Base-by-base conservation (phyloP, 2,113 vertebrate genomes). In the Malurus alboscapulatus region DNA sequence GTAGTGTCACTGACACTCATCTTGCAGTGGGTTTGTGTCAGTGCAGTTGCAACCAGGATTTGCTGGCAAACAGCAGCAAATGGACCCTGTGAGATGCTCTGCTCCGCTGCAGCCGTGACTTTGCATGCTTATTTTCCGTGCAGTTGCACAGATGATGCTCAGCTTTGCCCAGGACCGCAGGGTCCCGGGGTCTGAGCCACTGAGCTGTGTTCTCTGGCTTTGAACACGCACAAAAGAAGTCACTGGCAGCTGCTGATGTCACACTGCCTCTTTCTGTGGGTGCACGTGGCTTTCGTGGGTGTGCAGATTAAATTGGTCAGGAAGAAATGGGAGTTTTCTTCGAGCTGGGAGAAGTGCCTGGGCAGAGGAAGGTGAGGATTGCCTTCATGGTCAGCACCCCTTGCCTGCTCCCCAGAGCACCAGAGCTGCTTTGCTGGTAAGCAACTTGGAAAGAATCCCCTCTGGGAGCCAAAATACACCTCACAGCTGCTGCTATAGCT, bases 1-100 rank as follows among this genome's bases (percentile, higher is more conserved):
- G 51, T 22, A 2, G 22, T 1, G 13, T 44, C 0, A 0, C 32
- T 3, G 6, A 69, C 29, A 8, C 51, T 73, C 14, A 36, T 36
- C 67, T 48, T 29, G 29, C 34, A 6, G 27, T 17, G 57, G 51
- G 32, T 71, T 77, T 66, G 61, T 89, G 65, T 72, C 68, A 24
- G 12, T 67, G 5, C n/a, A 50, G 78, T 3, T 47, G 50, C 51
- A 65, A 87, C 19, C 38, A 87, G 72, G 76, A 80, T 77, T 76
- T 95, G 53, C 67, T 86, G 78, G 69, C 78, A 92, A 89, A 81
- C 8, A 86, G 76, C 48, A 86, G 67, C 44, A 58, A 83, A 42
- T 34, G 51, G 88, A 74, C 42, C 51, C 82, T 40, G 65, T 45
- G 88, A 92, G 69, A 32, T 59, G 76, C 80, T 91, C 65, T 90